phyloP scores from a whole-genome alignment of 2,888 invertebrate genomes.

The Xestia sexstrigata region DNA sequence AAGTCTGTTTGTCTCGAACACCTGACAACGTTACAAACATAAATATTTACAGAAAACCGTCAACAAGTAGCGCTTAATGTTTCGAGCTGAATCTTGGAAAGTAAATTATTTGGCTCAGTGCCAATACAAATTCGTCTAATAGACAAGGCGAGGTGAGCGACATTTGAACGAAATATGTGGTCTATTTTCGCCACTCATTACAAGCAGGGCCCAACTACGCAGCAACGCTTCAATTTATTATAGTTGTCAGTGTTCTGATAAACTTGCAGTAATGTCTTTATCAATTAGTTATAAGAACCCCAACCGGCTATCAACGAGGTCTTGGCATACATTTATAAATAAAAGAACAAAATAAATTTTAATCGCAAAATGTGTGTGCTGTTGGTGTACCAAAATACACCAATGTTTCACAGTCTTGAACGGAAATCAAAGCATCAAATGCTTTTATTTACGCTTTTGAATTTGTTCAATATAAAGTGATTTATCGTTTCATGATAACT shows the following conservation, averaged over 20 bases:
- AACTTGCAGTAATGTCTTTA: constrained; percentile 51
- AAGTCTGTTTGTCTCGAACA: constrained; percentile 55
- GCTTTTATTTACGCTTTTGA: no score
- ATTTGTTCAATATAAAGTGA: constrained; percentile 24
- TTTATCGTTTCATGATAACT: constrained; percentile 30
- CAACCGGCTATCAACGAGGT: constrained; percentile 33
- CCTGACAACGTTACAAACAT: constrained; percentile 71
- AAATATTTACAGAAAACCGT: constrained; percentile 72
- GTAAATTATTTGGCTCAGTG: constrained; percentile 81
- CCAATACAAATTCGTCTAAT: constrained; percentile 83
- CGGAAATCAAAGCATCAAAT: constrained; percentile 7
- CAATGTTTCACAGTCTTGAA: constrained; percentile 8
- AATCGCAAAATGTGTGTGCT: constrained; percentile 38
- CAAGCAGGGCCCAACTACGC: constrained; percentile 64
- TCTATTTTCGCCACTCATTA: constrained; percentile 85
- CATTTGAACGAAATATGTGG: constrained; percentile 79
- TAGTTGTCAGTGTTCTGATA: constrained; percentile 50
- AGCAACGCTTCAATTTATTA: constrained; percentile 54
- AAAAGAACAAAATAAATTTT: constrained; percentile 52
- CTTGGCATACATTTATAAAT: constrained; percentile 57
- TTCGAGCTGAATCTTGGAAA: constrained; percentile 75
- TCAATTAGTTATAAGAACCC: constrained; percentile 51
- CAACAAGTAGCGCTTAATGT: constrained; percentile 61
- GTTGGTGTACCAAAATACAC: constrained; percentile 56
- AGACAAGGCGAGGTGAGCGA: constrained; percentile 85